Evolutionary conservation across 2,888 invertebrate species (phyloP), one percentile per base, ranked within the genome.

Genomic region (Rhaphigaster nebulosa): DNA sequence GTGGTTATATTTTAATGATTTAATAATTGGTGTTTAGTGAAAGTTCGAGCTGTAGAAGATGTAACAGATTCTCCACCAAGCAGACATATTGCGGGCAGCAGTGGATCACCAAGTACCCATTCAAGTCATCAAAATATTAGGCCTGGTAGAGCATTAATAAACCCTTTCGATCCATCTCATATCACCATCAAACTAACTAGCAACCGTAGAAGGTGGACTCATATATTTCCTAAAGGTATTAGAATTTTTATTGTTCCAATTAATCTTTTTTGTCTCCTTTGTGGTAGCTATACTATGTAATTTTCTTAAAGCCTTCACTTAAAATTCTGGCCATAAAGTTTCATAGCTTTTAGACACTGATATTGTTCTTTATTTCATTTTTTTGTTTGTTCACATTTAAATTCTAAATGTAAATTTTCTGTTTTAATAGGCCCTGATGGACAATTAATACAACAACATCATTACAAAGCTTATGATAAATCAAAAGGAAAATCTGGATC

Each of bases 111-210:
- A n/a, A 94, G 91, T 29, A 91, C 91, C 26, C 91, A 91, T 38
- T 90, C 88, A 13, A 93, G 91, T 91, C 92, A 93, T 45, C 93
- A 96, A 38, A 20, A 18, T 38, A 41, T 87, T 23, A 94, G 96
- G n/a, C 96, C 97, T 1, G 97, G 97, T 0, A 95, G 97, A 91
- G 97, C 98, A 1, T 95, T 98, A 84, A 98, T 99, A 93, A 99
- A 99, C 94, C 99, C 99, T 0, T 99, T 99, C 94, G 99, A 99
- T 94, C 99, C 99, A 0, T 98, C 99, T 0, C 98, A 99, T 93
- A 98, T 99, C 90, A 98, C 98, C 56, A 98, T 99, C 92, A 99
- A 99, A 94, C 94, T 98, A 87, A 99, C 99, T 0, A 98, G 99
- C 90, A 99, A 99, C 94, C 95, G 99, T 88, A 95, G 99, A 56